A percentile compares a stretch with the other conserved stretches of the same genome.
Conservation (phyloP, 2,888 invertebrate species). For the Alsophila aescularia region DNA sequence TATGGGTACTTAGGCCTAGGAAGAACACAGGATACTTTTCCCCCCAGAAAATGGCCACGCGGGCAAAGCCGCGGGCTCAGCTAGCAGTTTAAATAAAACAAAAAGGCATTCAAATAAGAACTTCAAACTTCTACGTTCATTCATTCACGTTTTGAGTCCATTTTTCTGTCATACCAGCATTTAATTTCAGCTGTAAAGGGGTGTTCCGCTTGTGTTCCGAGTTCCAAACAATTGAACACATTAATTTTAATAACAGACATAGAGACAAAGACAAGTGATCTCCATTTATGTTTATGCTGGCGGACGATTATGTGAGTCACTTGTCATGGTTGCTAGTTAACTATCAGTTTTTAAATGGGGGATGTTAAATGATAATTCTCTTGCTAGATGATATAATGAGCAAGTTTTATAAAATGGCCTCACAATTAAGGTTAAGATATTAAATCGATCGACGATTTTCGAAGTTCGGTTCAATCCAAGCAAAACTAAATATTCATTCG, state of each 20-base stretch:
- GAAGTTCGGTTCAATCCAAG: too few relatives aligned
- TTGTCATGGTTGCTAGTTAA: slow-evolving; percentile 26
- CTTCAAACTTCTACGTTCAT: not conserved
- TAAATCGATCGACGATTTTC: too few relatives aligned
- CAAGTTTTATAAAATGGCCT: too few relatives aligned
- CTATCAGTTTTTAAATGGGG: not conserved
- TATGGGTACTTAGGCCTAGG: too few relatives aligned
- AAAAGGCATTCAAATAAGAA: not conserved
- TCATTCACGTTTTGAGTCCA: not conserved
- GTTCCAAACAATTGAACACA: slow-evolving; percentile 63
- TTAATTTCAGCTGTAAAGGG: slow-evolving; percentile 49
- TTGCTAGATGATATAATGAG: too few relatives aligned
- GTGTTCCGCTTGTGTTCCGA: slow-evolving; percentile 41
- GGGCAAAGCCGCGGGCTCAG: too few relatives aligned
- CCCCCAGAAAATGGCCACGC: too few relatives aligned
- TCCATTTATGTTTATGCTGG: slow-evolving; percentile 73
- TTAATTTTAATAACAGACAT: slow-evolving; percentile 69
- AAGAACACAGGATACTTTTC: too few relatives aligned
- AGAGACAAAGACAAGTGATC: slow-evolving; percentile 59
- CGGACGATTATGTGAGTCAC: slow-evolving; percentile 44
- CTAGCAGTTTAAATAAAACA: not conserved
- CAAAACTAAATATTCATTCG: too few relatives aligned
- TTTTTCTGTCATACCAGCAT: slow-evolving; percentile 10
- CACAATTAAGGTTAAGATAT: too few relatives aligned
- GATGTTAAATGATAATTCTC: too few relatives aligned